phyloP scores from a whole-genome alignment of 2,113 vertebrate species.

The Pan troglodytes region NHGRI_mPanTro3-v2.1_pri NC_072410.2:12077501-12078000 shows the following conservation, averaged over 20 bases:
- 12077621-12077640: not conserved
- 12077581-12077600: not conserved
- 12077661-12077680: not conserved
- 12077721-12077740: not conserved
- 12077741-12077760: not conserved
- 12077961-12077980: fast-evolving
- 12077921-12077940: not conserved
- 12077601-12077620: not conserved
- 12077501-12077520: not conserved
- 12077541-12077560: not conserved
- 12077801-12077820: not conserved
- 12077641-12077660: not conserved
- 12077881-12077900: not conserved
- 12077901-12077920: not conserved
- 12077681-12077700: not conserved
- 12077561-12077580: not conserved
- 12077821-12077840: not conserved
- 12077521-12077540: fast-evolving
- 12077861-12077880: not conserved
- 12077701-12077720: not conserved
- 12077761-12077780: fast-evolving
- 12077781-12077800: not conserved
- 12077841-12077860: not conserved
- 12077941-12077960: not conserved
- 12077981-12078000: not conserved